Conservation (phyloP, 2,113 vertebrate genomes). For the Aegithalos caudatus region DNA sequence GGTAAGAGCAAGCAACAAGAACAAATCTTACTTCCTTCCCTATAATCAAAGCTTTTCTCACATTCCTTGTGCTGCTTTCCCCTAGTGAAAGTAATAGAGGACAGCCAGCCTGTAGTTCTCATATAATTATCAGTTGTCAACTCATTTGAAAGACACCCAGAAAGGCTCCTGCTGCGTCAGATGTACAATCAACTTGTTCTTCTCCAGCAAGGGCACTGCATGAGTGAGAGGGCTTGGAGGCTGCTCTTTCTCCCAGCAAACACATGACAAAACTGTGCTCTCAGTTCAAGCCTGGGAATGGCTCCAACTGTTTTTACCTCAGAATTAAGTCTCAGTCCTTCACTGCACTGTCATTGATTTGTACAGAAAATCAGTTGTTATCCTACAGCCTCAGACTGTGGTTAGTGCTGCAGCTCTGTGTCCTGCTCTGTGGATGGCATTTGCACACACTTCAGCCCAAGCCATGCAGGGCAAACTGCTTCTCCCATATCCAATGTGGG, state of each 20-base stretch:
- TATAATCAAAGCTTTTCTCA: conserved; percentile 5
- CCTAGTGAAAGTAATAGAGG: neutral
- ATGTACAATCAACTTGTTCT: conserved; percentile 33
- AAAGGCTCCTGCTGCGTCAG: neutral
- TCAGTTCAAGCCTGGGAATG: neutral
- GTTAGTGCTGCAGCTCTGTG: neutral
- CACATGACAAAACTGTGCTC: neutral
- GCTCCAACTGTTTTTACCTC: neutral
- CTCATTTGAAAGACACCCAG: neutral
- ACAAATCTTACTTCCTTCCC: neutral
- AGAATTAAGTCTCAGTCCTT: neutral
- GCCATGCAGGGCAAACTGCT: neutral
- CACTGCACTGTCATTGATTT: neutral
- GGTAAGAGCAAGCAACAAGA: neutral
- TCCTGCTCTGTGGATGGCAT: neutral
- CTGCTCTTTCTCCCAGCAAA: neutral
- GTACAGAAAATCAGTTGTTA: neutral
- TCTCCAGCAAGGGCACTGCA: neutral
- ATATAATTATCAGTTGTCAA: conserved; percentile 34
- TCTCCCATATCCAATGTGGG: neutral
- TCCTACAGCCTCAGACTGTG: neutral
- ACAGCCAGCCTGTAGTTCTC: neutral
- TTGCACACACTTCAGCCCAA: neutral
- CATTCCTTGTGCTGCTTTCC: neutral
- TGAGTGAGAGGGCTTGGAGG: neutral